A percentile compares a stretch with the other conserved stretches of the same genome.
phyloP scores from a whole-genome alignment of 2,888 invertebrate species.

The Pollenia angustigena region DNA sequence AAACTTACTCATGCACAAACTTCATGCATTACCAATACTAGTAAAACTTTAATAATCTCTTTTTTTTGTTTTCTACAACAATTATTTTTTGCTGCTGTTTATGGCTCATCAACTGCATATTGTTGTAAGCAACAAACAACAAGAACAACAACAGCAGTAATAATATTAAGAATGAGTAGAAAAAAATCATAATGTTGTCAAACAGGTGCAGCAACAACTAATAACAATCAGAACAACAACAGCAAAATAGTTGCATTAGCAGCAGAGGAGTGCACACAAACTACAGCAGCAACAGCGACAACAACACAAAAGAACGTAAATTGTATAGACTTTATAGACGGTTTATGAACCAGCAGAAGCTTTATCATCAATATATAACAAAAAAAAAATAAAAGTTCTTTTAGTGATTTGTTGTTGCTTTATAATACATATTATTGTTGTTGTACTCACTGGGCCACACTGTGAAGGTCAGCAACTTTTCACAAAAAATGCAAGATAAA shows the following conservation, averaged over 20 bases:
- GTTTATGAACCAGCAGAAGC: conserved; percentile 57
- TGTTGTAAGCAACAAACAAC: conserved; percentile 45
- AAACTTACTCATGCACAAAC: neutral
- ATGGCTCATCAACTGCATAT: conserved; percentile 60
- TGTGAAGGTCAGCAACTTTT: conserved; percentile 76
- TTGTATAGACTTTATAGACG: conserved; percentile 34
- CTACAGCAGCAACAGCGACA: neutral
- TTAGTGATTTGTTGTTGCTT: conserved; percentile 37
- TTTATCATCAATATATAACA: conserved; percentile 59
- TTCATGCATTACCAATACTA: conserved; percentile 23
- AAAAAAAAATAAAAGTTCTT: conserved; percentile 43
- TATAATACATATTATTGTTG: conserved; percentile 44
- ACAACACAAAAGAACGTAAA: conserved; percentile 44
- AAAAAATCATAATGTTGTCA: conserved; percentile 69
- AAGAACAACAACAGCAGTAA: conserved; percentile 13
- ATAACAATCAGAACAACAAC: conserved; percentile 70
- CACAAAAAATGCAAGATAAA: conserved; percentile 70
- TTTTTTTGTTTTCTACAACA: conserved; percentile 40
- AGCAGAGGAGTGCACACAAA: conserved; percentile 25
- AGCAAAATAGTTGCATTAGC: conserved; percentile 28
- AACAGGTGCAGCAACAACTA: conserved; percentile 73
- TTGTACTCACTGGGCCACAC: conserved; percentile 73
- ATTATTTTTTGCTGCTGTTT: conserved; percentile 50
- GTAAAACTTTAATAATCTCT: conserved; percentile 40
- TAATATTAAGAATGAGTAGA: conserved; percentile 26